Percentiles rank a stretch among this genome's conserved stretches.
phyloP scores from a whole-genome alignment of 2,888 invertebrate genomes.

The Electrophaes corylata region DNA sequence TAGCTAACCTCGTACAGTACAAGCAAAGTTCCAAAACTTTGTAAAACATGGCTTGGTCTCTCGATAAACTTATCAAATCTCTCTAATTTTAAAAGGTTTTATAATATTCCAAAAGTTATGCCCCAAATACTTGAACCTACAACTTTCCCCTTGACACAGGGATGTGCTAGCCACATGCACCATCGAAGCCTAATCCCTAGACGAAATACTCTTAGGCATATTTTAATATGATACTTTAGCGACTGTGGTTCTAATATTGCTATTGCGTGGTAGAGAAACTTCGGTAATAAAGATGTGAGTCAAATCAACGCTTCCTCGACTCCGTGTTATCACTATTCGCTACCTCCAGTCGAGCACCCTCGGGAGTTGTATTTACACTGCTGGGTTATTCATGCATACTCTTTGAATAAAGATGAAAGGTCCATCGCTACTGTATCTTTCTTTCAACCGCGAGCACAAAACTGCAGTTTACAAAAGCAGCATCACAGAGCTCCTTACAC shows the following conservation, averaged over 20 bases:
- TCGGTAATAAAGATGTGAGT: conserved; percentile 69
- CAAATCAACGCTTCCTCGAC: conserved; percentile 59
- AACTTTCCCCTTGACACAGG: too few relatives aligned
- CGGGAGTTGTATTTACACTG: conserved; percentile 69
- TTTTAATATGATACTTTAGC: too few relatives aligned
- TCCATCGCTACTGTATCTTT: conserved; percentile 38
- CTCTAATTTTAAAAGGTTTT: too few relatives aligned
- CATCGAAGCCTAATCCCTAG: too few relatives aligned
- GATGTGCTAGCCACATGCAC: too few relatives aligned
- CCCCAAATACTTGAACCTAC: too few relatives aligned
- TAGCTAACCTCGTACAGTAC: too few relatives aligned
- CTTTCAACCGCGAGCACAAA: conserved; percentile 23
- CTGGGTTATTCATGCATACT: conserved; percentile 76
- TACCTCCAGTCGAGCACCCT: conserved; percentile 53
- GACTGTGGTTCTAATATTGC: too few relatives aligned
- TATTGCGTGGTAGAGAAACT: conserved; percentile 59
- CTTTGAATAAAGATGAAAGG: conserved; percentile 79
- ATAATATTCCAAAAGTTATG: too few relatives aligned
- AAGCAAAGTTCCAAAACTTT: not conserved
- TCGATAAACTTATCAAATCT: conserved; percentile 45
- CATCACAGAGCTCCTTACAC: conserved; percentile 36
- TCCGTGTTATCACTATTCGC: conserved; percentile 67
- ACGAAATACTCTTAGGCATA: too few relatives aligned
- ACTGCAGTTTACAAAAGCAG: conserved; percentile 29
- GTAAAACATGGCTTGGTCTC: too few relatives aligned